phyloP scores from a whole-genome alignment of 1,140 invertebrate genomes.

The Drosophila carrolli region DNA sequence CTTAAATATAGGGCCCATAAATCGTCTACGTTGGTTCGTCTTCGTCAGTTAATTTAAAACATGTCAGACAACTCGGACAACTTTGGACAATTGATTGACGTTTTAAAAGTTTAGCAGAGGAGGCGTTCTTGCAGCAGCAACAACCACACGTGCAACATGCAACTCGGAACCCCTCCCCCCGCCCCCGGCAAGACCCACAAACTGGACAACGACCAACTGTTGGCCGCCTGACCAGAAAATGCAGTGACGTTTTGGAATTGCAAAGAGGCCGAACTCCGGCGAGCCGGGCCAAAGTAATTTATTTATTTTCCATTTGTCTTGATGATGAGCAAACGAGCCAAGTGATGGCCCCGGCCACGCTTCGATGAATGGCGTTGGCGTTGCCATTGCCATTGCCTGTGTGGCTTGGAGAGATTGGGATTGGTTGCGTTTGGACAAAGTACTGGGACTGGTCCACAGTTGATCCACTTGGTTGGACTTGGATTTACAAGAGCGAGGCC shows the following conservation, averaged over 20 bases:
- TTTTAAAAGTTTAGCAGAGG: constrained; percentile 75
- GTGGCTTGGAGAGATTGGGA: constrained; percentile 5
- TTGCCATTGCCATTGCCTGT: constrained; percentile 21
- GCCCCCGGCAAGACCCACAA: constrained; percentile 43
- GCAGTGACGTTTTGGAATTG: constrained; percentile 73
- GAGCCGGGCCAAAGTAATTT: constrained; percentile 71
- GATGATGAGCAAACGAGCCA: constrained; percentile 82
- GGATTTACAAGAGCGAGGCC: constrained; percentile 2
- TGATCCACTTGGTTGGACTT: constrained; percentile 22
- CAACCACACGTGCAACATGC: constrained; percentile 50
- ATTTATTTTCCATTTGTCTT: constrained; percentile 83
- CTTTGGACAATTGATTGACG: constrained; percentile 83
- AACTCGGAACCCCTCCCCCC: constrained; percentile 26
- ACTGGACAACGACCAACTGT: constrained; percentile 69
- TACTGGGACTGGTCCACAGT: constrained; percentile 2
- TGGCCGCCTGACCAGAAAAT: constrained; percentile 61
- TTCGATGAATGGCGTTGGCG: constrained; percentile 76
- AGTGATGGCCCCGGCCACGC: constrained; percentile 70
- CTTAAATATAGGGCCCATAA: constrained; percentile 71
- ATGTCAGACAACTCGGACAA: constrained; percentile 82
- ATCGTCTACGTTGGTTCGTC: constrained; percentile 78
- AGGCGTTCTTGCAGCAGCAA: constrained; percentile 63
- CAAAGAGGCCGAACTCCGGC: constrained; percentile 70
- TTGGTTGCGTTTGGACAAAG: not conserved
- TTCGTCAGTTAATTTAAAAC: constrained; percentile 83